These are phyloP conservation scores for Bedellia somnulentella DNA, from an alignment of 2,888 invertebrate species.

Conservation along the genomic window DNA sequence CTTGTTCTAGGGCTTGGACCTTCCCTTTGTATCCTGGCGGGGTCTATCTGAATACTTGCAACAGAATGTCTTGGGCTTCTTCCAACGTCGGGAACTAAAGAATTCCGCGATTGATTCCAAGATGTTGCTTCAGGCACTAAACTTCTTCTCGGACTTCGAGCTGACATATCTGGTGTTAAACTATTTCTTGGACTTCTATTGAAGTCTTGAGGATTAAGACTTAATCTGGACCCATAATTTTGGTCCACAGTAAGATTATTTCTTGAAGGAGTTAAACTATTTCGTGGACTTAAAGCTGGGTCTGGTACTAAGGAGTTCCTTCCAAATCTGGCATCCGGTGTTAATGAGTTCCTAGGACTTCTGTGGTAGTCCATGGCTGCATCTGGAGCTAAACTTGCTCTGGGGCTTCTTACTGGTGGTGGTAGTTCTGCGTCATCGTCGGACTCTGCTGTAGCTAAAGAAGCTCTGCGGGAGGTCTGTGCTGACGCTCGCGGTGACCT, in stretches of 20 bases:
- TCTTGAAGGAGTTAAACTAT: conserved; percentile 59
- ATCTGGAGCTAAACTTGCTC: conserved; percentile 41
- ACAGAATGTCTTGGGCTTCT: conserved; percentile 65
- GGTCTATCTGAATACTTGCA: conserved; percentile 47
- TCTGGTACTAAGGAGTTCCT: conserved; percentile 68
- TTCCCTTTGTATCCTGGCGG: conserved; percentile 43
- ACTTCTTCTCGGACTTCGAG: conserved; percentile 64
- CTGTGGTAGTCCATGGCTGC: conserved; percentile 23
- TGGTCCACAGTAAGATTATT: conserved; percentile 64
- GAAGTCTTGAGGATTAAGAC: conserved; percentile 60
- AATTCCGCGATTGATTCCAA: conserved; percentile 62
- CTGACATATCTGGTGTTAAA: conserved; percentile 44
- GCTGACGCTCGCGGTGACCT: conserved; percentile 49
- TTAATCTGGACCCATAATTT: conserved; percentile 56
- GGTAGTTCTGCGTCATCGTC: conserved; percentile 55
- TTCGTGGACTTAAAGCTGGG: conserved; percentile 51
- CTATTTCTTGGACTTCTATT: conserved; percentile 51
- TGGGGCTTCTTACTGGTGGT: conserved; percentile 35
- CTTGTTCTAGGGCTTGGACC: conserved; percentile 57
- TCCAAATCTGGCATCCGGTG: conserved; percentile 61
- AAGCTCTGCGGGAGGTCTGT: conserved; percentile 56
- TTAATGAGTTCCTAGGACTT: conserved; percentile 62
- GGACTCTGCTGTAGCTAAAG: conserved; percentile 65
- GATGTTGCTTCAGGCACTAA: conserved; percentile 59
- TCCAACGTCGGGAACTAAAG: conserved; percentile 58